Evolutionary conservation across 1,140 invertebrate species (phyloP), one percentile per base, ranked within the genome.

Genomic region (Harlomillsia oculata): DNA sequence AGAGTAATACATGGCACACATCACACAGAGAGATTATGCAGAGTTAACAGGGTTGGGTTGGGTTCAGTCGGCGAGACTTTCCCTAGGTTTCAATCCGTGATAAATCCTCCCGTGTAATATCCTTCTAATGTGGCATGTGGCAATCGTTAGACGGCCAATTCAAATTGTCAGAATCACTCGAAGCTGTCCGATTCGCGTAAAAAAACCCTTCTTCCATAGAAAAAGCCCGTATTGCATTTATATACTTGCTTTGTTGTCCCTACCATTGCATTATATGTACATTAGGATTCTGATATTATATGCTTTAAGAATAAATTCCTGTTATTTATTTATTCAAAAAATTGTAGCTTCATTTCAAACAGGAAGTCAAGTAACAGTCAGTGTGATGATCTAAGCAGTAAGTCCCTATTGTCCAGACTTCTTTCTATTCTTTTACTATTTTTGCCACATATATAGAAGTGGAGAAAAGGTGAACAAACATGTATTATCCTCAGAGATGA

Each of bases 81-180:
- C 2, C 25, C 4, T 45, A 28, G 28, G 43, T 30, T 18, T 40
- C 23, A 40, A n/a, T n/a, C n/a, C 34, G 45, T 46, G 40, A 58
- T 58, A 58, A 58, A 58, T 58, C 56, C 56, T 58, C 37, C 25
- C 3, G 23, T 49, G 44, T 50, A 56, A 56, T 56, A 49, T 50
- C 54, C 5, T 21, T 34, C 50, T 56, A 56, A 56, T 56, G 54
- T 56, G 54, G 28, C 46, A 50, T 41, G 45, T 43, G 44, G 45
- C 45, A 48, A 48, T 48, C 30, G 45, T 30, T 32, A 48, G 30
- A 28, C 23, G 30, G 43, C 18, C n/a, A n/a, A n/a, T n/a, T n/a
- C n/a, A n/a, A n/a, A n/a, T n/a, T n/a, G n/a, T n/a, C n/a, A n/a
- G n/a, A n/a, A n/a, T n/a, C n/a, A n/a, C n/a, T n/a, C n/a, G n/a